These are phyloP conservation scores for Oxyteleia sp. DNA, from an alignment of 2,888 invertebrate species.

Conservation along the genomic window DNA sequence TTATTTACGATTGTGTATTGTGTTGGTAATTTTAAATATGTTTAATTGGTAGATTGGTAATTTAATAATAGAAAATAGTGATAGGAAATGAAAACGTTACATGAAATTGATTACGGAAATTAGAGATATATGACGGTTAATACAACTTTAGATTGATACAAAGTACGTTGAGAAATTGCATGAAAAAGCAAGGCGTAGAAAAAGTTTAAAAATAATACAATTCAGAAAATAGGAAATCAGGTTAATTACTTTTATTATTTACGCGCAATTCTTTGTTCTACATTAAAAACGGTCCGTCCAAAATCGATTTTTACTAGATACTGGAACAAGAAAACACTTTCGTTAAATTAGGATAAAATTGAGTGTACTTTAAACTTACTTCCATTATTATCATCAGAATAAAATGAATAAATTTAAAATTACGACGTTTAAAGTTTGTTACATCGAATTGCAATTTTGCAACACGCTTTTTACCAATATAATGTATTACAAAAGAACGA, in stretches of 20 bases:
- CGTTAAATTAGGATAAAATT: conserved; percentile 4
- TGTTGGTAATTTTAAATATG: conserved; percentile 31
- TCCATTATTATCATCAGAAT: too few species aligned
- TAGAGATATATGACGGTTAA: conserved; percentile 10
- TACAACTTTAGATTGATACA: neutral
- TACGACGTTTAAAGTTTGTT: too few species aligned
- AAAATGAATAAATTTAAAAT: too few species aligned
- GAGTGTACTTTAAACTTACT: too few species aligned
- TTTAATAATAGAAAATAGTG: conserved; percentile 21
- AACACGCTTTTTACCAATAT: too few species aligned
- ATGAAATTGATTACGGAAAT: conserved; percentile 12
- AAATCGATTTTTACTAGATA: conserved; percentile 13
- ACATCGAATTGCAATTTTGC: too few species aligned
- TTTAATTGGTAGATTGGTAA: conserved; percentile 22
- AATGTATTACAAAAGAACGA: too few species aligned
- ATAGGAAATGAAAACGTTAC: conserved; percentile 22
- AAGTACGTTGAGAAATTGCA: neutral
- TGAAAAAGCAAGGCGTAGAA: neutral
- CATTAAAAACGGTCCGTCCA: neutral
- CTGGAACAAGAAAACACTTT: conserved; percentile 9
- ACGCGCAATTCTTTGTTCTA: conserved; percentile 12
- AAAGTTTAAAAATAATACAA: conserved; percentile 15
- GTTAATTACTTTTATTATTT: conserved; percentile 28
- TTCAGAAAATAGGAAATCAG: conserved; percentile 7
- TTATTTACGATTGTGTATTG: conserved; percentile 26